phyloP scores from a whole-genome alignment of 2,888 invertebrate genomes.

The Omphaloscelis lunosa region DNA sequence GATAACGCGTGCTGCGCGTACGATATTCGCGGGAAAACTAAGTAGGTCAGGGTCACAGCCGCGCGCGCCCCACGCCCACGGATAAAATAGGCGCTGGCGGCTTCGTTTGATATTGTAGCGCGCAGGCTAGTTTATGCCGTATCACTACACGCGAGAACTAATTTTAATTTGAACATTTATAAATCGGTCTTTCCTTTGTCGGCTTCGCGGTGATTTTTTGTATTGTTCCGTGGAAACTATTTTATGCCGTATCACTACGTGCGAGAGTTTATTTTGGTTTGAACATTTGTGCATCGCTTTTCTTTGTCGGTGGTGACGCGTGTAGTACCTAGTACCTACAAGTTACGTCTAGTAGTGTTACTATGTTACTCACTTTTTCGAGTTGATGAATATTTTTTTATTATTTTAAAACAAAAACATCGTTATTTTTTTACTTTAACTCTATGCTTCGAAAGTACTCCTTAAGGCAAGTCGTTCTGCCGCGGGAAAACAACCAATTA shows the following conservation, averaged over 20 bases:
- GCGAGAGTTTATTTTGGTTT: conserved; percentile 4
- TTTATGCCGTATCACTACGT: conserved; percentile 3
- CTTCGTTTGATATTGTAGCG: background rate
- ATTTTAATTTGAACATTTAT: conserved; percentile 6
- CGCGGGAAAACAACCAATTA: too few relatives aligned
- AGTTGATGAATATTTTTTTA: too few relatives aligned
- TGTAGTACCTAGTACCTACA: background rate
- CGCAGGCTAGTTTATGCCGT: conserved; percentile 3
- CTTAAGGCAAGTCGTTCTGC: too few relatives aligned
- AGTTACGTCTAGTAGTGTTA: too few relatives aligned
- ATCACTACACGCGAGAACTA: conserved; percentile 9
- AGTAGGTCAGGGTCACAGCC: too few relatives aligned
- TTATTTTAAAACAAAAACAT: too few relatives aligned
- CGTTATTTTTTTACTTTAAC: too few relatives aligned
- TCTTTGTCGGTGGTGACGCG: background rate
- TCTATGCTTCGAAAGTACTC: too few relatives aligned
- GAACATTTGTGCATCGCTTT: conserved; percentile 1
- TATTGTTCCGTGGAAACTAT: conserved; percentile 46
- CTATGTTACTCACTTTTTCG: too few relatives aligned
- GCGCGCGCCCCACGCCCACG: too few relatives aligned
- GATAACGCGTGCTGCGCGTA: too few relatives aligned
- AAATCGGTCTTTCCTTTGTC: conserved; percentile 5
- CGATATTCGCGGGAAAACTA: too few relatives aligned
- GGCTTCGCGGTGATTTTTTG: conserved; percentile 23
- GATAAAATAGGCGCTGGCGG: background rate